phyloP scores from a whole-genome alignment of 1,140 invertebrate species.

The Lordiphosa collinella region DNA sequence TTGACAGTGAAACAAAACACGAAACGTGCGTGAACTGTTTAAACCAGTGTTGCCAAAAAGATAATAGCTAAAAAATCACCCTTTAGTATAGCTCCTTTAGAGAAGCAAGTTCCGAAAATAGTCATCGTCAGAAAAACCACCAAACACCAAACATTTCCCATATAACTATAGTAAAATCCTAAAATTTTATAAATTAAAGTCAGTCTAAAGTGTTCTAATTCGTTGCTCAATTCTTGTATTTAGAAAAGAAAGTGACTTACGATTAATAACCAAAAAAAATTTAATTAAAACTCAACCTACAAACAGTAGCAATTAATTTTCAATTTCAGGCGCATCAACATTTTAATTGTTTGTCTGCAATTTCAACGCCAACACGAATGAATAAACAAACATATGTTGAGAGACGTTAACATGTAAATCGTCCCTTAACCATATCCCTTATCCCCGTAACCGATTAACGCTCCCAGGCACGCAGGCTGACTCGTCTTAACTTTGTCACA shows the following conservation, averaged over 20 bases:
- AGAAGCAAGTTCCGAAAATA: too few species aligned
- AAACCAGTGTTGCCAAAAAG: too few species aligned
- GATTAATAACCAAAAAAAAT: conserved; percentile 18
- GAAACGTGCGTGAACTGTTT: too few species aligned
- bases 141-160: too few species aligned
- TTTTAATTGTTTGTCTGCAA: conserved; percentile 71
- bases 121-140: too few species aligned
- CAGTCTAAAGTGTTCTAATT: too few species aligned
- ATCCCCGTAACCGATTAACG: conserved; percentile 50
- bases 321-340: conserved; percentile 65
- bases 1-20: too few species aligned
- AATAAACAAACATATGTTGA: conserved; percentile 67
- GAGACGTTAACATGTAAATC: background rate
- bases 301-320: conserved; percentile 63
- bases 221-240: too few species aligned
- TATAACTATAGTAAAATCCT: too few species aligned
- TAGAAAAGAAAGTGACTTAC: background rate
- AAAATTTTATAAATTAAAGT: too few species aligned
- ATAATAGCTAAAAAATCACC: too few species aligned
- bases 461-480: conserved; percentile 30
- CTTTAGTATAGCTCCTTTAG: too few species aligned
- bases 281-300: conserved; percentile 33
- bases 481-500: conserved; percentile 22
- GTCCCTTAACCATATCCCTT: conserved; percentile 17
- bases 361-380: conserved; percentile 46